Conservation (phyloP, 2,113 vertebrate genomes). For the Alligator mississippiensis region DNA sequence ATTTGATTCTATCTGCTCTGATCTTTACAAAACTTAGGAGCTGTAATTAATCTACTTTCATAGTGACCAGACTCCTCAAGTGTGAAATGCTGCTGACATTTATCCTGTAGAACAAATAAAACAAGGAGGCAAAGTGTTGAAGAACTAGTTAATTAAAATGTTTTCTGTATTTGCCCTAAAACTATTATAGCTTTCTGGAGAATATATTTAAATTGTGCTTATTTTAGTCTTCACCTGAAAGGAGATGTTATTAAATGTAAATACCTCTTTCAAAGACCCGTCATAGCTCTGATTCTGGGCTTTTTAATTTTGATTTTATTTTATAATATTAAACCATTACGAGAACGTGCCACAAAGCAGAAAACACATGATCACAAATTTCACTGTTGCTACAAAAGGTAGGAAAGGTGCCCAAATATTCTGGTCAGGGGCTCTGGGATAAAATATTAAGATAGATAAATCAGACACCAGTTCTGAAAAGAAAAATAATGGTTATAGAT, state of each 20-base stretch:
- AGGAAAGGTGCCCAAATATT: no score
- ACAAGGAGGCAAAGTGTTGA: not conserved
- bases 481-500: no score
- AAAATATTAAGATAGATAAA: no score
- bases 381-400: no score
- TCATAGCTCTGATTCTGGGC: not conserved
- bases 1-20: not conserved
- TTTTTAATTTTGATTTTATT: not conserved
- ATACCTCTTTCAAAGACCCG: not conserved
- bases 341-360: not conserved
- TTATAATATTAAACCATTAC: not conserved
- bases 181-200: not conserved
- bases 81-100: not conserved
- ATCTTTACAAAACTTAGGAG: not conserved
- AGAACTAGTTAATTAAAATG: not conserved
- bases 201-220: not conserved
- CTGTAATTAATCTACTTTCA: no score
- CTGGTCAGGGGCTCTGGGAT: no score
- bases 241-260: not conserved
- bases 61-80: not conserved
- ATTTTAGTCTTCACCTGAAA: not conserved
- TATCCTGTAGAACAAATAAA: not conserved
- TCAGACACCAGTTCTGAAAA: no score
- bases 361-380: not conserved
- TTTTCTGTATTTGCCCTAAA: not conserved